These are phyloP conservation scores for Xylota sylvarum DNA, from an alignment of 2,888 invertebrate genomes.

Conservation along the genomic window DNA sequence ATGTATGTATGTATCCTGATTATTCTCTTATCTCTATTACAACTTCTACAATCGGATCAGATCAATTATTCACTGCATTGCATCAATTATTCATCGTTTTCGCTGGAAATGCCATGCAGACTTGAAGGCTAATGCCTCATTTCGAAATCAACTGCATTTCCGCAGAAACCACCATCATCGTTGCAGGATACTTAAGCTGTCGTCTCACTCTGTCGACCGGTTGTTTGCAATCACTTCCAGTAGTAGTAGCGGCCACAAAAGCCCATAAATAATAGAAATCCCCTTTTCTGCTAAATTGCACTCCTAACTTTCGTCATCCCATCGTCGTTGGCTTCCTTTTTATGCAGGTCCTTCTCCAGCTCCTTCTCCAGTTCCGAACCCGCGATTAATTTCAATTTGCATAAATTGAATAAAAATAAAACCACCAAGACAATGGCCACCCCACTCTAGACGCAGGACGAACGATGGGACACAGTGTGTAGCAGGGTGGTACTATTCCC, in stretches of 20 bases:
- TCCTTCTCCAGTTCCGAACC: constrained; percentile 38
- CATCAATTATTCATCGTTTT: constrained; percentile 52
- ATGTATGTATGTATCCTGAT: not conserved
- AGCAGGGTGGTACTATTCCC: not conserved
- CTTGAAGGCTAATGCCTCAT: constrained; percentile 42
- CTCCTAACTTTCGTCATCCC: constrained; percentile 9
- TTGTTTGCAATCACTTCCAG: constrained; percentile 26
- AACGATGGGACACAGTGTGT: not conserved
- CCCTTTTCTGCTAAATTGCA: constrained; percentile 31
- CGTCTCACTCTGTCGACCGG: not conserved
- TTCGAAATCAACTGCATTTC: constrained; percentile 71
- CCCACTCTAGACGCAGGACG: not conserved
- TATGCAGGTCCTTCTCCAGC: constrained; percentile 14
- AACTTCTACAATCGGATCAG: constrained; percentile 23
- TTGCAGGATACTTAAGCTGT: constrained; percentile 1
- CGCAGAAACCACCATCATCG: constrained; percentile 27
- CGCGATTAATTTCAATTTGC: constrained; percentile 69
- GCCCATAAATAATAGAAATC: constrained; percentile 44
- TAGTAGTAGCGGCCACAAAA: not conserved
- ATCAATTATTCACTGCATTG: constrained; percentile 49
- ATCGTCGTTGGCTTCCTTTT: constrained; percentile 4
- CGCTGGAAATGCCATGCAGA: constrained; percentile 51
- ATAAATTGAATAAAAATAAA: constrained; percentile 67
- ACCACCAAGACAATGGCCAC: constrained; percentile 18
- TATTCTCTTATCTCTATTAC: constrained; percentile 16